A percentile compares a stretch with the other conserved stretches of the same genome.
Evolutionary conservation across 2,797 vertebrate genomes (phyloP).

Genomic region (Chromobotia macracanthus): DNA sequence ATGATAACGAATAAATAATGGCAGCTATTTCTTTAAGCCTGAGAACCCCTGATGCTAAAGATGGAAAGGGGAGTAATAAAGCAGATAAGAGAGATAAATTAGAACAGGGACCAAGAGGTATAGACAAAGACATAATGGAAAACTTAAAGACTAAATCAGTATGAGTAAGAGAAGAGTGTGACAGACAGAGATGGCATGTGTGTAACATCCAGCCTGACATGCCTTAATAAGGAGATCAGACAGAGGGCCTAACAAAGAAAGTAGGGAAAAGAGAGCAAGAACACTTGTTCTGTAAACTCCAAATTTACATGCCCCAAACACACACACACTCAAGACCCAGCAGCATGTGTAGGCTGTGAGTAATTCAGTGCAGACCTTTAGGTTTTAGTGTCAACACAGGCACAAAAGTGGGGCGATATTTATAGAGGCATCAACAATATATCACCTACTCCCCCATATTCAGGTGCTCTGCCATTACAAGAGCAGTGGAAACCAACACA

Average conservation of each 20-base stretch:
- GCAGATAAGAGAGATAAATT: background rate
- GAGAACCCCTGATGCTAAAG: too few species aligned
- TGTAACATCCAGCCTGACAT: slow-evolving; percentile 53
- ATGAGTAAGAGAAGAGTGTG: slow-evolving; percentile 18
- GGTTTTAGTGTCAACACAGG: slow-evolving; percentile 31
- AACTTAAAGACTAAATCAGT: background rate
- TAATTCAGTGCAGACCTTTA: slow-evolving; percentile 66
- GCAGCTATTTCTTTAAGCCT: too few species aligned
- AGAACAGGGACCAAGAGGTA: background rate
- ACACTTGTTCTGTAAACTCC: slow-evolving; percentile 76
- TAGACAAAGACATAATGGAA: background rate
- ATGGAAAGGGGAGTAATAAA: background rate
- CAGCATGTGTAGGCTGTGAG: slow-evolving; percentile 24
- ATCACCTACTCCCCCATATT: slow-evolving; percentile 56
- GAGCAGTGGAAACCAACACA: slow-evolving; percentile 15
- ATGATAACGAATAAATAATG: too few species aligned
- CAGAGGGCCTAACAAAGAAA: slow-evolving; percentile 48
- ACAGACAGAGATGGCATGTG: slow-evolving; percentile 50
- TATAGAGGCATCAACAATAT: slow-evolving; percentile 66
- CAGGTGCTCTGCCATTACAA: slow-evolving; percentile 40
- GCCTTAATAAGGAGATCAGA: slow-evolving; percentile 80
- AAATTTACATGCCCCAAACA: slow-evolving; percentile 62
- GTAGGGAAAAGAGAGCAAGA: slow-evolving; percentile 55
- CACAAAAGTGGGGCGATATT: slow-evolving; percentile 73
- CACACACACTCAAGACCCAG: background rate